Percentiles rank a stretch among this genome's conserved stretches.
These are phyloP conservation scores for Enteromius argenteus DNA, from an alignment of 2,797 vertebrate species.

Conservation along the genomic window DNA sequence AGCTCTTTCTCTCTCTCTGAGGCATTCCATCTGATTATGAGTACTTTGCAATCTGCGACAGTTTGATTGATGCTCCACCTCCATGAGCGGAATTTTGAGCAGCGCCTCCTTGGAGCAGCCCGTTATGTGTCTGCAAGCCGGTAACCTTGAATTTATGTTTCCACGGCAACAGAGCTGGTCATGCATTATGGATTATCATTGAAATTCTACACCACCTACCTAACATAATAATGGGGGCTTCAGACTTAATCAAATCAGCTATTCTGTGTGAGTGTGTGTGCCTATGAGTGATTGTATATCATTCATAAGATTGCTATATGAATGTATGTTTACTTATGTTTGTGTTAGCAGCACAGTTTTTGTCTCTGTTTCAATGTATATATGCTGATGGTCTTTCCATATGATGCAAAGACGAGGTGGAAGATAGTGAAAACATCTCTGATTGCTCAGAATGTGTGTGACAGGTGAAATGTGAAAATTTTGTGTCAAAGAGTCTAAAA, in stretches of 20 bases:
- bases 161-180: slow-evolving; percentile 88
- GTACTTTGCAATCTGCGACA: slow-evolving; percentile 83
- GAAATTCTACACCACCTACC: slow-evolving; percentile 94
- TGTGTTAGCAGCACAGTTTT: slow-evolving; percentile 8
- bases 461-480: neutral
- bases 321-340: slow-evolving; percentile 47
- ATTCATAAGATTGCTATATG: slow-evolving; percentile 44
- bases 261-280: slow-evolving; percentile 75
- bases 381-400: slow-evolving; percentile 22
- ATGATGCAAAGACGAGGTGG: neutral
- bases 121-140: slow-evolving; percentile 88
- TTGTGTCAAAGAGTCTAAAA: neutral
- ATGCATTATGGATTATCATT: slow-evolving; percentile 98
- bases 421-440: neutral
- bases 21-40: slow-evolving; percentile 85
- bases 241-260: slow-evolving; percentile 95
- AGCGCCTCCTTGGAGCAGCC: slow-evolving; percentile 85
- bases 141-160: slow-evolving; percentile 97
- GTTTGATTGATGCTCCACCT: slow-evolving; percentile 88
- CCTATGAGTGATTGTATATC: slow-evolving; percentile 49
- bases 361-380: slow-evolving; percentile 33
- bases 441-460: neutral
- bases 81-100: slow-evolving; percentile 89
- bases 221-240: slow-evolving; percentile 88
- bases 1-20: slow-evolving; percentile 71